Conservation (phyloP, 2,113 vertebrate genomes). For the Pogonocichla stellata region DNA sequence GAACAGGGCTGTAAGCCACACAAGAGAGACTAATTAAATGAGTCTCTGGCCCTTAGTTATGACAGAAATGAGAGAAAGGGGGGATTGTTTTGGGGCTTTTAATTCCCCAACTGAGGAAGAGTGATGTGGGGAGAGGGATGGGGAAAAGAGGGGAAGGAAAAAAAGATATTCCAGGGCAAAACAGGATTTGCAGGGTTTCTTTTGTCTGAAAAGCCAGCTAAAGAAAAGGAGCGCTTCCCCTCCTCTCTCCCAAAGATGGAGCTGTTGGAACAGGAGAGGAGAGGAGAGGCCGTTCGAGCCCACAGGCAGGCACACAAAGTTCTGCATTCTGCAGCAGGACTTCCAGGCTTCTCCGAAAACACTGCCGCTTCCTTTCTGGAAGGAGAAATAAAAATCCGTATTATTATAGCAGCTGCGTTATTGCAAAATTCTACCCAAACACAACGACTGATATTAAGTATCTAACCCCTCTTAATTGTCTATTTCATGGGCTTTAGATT, state of each 20-base stretch:
- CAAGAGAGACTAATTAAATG: background rate
- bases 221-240: background rate
- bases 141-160: background rate
- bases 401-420: conserved; percentile 76
- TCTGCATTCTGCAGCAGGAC: conserved; percentile 40
- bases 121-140: background rate
- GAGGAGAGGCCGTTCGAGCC: accelerated
- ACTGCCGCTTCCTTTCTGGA: conserved; percentile 58
- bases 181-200: conserved; percentile 9
- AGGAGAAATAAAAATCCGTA: conserved; percentile 75
- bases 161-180: background rate
- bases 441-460: conserved; percentile 71
- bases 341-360: conserved; percentile 60
- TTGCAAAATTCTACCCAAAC: conserved; percentile 74
- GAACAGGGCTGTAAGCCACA: background rate
- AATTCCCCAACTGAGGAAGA: background rate
- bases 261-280: conserved; percentile 77
- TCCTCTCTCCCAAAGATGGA: conserved; percentile 75
- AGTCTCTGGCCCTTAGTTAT: background rate
- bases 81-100: background rate
- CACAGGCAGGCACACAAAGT: background rate
- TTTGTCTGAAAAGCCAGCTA: conserved; percentile 13
- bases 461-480: conserved; percentile 77
- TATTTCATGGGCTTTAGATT: conserved; percentile 77
- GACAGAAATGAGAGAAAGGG: background rate